A percentile compares a stretch with the other conserved stretches of the same genome.
Conservation (phyloP, 2,113 vertebrate genomes). For the Pterocles burchelli region DNA sequence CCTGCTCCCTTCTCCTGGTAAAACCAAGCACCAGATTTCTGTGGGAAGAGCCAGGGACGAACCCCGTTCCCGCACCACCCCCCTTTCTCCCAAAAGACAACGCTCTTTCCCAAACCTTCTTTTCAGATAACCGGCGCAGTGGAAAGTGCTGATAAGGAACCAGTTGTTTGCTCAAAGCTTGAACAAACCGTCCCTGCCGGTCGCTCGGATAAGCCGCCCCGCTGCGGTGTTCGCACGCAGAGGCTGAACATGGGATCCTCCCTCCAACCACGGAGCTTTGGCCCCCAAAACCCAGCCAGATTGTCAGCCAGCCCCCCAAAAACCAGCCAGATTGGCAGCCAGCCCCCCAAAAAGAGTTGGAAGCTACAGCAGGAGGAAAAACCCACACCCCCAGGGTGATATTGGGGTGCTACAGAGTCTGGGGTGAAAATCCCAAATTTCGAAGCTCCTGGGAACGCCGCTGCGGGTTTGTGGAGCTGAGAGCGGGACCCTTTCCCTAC, state of each 20-base stretch:
- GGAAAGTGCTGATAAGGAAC: slow-evolving; percentile 62
- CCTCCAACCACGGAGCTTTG: neutral
- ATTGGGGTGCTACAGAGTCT: neutral
- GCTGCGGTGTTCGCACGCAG: neutral
- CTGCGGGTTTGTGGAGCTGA: neutral
- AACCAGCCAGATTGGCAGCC: neutral
- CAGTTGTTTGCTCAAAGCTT: slow-evolving; percentile 60
- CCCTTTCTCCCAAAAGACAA: neutral
- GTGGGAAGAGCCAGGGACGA: neutral
- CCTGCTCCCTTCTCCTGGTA: neutral
- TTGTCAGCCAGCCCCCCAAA: neutral
- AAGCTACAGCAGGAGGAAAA: neutral
- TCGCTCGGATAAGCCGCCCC: neutral
- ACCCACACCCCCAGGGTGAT: accelerated
- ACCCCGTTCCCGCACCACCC: neutral
- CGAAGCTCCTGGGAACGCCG: neutral
- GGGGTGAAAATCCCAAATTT: neutral
- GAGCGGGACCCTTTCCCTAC: neutral
- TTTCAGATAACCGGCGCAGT: neutral
- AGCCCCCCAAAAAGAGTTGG: neutral
- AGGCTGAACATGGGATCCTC: neutral
- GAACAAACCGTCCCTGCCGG: neutral
- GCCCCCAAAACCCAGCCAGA: neutral
- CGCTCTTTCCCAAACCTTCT: slow-evolving; percentile 39
- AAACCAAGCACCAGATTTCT: slow-evolving; percentile 23